phyloP scores from a whole-genome alignment of 2,888 invertebrate genomes.

The Melinaea menophilus region DNA sequence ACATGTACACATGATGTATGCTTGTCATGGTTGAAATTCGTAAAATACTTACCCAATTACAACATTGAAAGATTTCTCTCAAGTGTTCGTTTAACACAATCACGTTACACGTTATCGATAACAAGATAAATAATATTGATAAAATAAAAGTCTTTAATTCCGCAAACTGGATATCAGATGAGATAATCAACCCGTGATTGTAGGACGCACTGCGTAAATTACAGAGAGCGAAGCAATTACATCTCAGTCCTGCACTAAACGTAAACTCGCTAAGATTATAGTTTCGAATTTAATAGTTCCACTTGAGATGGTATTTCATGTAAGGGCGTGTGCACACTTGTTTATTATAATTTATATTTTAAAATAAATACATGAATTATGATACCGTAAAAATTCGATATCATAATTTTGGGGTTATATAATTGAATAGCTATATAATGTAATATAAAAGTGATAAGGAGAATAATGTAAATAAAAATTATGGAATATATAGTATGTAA shows the following conservation, averaged over 20 bases:
- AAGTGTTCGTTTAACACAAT: no score
- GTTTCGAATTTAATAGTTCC: constrained; percentile 35
- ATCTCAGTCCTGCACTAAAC: constrained; percentile 30
- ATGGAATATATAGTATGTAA: no score
- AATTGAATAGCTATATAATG: no score
- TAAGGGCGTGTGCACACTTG: constrained; percentile 11
- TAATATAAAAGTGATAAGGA: no score
- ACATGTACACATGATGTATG: no score
- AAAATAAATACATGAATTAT: not conserved
- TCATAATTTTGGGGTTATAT: no score
- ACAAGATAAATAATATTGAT: not conserved
- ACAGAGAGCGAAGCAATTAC: constrained; percentile 34
- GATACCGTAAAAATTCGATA: not conserved
- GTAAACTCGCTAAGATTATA: constrained; percentile 35
- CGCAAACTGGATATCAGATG: constrained; percentile 5
- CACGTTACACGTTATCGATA: not conserved
- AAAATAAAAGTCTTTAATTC: not conserved
- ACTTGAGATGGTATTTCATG: constrained; percentile 22
- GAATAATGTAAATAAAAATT: no score
- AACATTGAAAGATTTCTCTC: no score
- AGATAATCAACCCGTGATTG: constrained; percentile 21
- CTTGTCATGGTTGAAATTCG: no score
- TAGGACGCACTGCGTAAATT: constrained; percentile 26
- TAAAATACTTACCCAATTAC: no score
- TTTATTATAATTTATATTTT: not conserved